These are phyloP conservation scores for Barbus barbus DNA, from an alignment of 2,113 vertebrate species.

Conservation along the genomic window DNA sequence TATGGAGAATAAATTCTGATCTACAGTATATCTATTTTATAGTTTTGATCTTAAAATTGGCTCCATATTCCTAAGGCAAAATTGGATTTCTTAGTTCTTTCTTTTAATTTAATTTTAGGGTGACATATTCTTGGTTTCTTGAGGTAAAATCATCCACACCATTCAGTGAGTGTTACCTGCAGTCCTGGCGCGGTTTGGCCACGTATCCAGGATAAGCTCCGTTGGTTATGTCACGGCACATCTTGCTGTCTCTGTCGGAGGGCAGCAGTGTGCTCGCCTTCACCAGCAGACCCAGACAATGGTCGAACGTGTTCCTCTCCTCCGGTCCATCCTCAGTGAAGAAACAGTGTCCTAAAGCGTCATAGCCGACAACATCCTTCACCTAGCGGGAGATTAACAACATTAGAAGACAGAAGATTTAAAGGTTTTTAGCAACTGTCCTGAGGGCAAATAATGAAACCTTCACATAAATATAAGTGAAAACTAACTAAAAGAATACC, in stretches of 20 bases:
- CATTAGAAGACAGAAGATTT: not conserved
- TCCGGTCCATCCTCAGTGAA: slow-evolving; percentile 96
- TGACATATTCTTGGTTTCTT: not conserved
- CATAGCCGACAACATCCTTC: slow-evolving; percentile 91
- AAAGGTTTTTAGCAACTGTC: not conserved
- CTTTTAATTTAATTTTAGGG: not conserved
- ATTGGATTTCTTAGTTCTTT: not conserved
- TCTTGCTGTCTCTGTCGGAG: slow-evolving; percentile 91
- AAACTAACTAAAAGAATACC: not conserved
- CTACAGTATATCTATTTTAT: too few relatives aligned
- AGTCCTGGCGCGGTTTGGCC: slow-evolving; percentile 92
- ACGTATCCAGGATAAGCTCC: slow-evolving; percentile 91
- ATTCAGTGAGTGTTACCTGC: slow-evolving; percentile 78
- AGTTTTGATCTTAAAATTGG: not conserved
- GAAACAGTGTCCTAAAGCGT: slow-evolving; percentile 91
- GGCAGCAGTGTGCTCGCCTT: slow-evolving; percentile 90
- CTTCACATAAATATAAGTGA: not conserved
- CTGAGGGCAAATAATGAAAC: not conserved
- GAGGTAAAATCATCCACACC: not conserved
- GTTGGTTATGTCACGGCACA: slow-evolving; percentile 89
- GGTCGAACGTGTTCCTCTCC: slow-evolving; percentile 93
- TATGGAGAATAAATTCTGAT: too few relatives aligned
- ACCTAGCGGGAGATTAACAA: slow-evolving; percentile 72
- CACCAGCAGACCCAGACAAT: slow-evolving; percentile 91
- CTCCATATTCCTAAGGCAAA: not conserved